Conservation (phyloP, 1,140 invertebrate species). For the Temnothorax curvispinosus region DNA sequence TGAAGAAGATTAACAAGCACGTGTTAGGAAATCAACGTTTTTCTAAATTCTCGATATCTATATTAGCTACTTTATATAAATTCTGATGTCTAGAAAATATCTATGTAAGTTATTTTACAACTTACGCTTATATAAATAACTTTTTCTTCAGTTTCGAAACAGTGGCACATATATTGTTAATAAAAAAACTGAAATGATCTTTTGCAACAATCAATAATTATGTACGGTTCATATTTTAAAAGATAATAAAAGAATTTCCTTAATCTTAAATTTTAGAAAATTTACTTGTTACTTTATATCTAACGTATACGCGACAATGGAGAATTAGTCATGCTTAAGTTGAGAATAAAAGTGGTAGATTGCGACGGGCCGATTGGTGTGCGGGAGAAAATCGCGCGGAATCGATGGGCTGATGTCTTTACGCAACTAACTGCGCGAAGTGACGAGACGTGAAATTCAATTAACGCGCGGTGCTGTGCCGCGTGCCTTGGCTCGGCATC, state of each 20-base stretch:
- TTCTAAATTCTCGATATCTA: background rate
- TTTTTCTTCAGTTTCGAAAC: background rate
- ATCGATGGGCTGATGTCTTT: conserved; percentile 41
- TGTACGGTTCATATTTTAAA: background rate
- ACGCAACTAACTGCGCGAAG: conserved; percentile 39
- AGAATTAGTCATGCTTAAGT: conserved; percentile 23
- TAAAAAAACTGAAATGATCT: background rate
- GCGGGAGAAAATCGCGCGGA: conserved; percentile 13
- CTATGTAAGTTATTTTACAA: background rate
- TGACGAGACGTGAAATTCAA: conserved; percentile 62
- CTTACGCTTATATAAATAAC: background rate
- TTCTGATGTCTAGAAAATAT: background rate
- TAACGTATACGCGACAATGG: background rate
- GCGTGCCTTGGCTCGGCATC: background rate
- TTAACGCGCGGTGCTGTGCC: conserved; percentile 51
- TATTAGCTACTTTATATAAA: background rate
- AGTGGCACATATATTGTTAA: background rate
- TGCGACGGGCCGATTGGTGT: background rate
- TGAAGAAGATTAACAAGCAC: background rate
- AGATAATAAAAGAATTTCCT: background rate
- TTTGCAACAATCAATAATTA: background rate
- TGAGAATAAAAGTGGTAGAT: background rate
- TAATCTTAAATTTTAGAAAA: background rate
- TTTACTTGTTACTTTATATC: background rate
- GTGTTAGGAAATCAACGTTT: background rate